Conservation (phyloP, 2,113 vertebrate species). For the Anhinga rufa region DNA sequence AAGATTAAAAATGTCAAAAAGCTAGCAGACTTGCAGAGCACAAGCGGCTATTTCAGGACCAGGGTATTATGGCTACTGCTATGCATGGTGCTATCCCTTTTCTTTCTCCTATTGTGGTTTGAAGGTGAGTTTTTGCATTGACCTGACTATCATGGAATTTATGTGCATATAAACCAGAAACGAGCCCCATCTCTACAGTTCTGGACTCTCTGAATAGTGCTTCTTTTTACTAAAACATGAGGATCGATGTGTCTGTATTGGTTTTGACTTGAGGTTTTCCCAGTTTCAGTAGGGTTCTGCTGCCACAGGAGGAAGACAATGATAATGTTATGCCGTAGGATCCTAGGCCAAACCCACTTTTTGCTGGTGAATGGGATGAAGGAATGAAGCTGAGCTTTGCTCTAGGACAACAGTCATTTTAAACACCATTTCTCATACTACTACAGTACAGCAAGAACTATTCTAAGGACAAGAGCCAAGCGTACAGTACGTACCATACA, state of each 20-base stretch:
- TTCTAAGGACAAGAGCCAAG: background rate
- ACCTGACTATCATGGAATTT: background rate
- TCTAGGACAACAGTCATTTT: background rate
- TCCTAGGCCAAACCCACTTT: background rate
- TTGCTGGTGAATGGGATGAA: background rate
- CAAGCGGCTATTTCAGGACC: background rate
- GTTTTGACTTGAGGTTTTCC: background rate
- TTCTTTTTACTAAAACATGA: background rate
- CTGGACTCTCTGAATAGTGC: background rate
- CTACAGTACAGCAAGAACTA: background rate
- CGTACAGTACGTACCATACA: background rate
- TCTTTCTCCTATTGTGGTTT: background rate
- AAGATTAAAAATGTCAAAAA: background rate
- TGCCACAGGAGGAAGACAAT: background rate
- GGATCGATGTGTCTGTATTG: no score
- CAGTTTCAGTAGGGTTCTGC: background rate
- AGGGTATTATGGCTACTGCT: background rate
- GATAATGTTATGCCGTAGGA: rapidly evolving
- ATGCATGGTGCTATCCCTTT: background rate
- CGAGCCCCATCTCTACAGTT: background rate
- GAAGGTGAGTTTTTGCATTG: background rate
- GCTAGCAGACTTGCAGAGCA: background rate
- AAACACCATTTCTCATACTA: background rate
- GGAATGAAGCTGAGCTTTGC: background rate
- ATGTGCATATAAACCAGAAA: background rate